Base-by-base conservation (phyloP, 2,113 vertebrate species). In the Naja naja region DNA sequence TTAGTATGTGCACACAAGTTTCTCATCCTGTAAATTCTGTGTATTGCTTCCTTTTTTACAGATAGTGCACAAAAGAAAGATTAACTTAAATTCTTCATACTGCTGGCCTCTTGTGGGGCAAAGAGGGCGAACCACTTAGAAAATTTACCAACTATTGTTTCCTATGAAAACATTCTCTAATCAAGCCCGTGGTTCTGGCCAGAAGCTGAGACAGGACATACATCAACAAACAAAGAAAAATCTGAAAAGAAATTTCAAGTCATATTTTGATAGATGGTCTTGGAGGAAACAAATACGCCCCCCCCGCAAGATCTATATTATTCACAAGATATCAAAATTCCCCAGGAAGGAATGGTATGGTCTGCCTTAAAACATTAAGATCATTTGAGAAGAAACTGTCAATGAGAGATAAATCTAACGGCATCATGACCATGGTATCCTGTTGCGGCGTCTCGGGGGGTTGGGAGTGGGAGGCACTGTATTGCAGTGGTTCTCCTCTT, bases 301-400 rank as follows among this genome's bases (percentile, higher is more conserved):
- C 3, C 52, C n/a, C 25, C 86, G 2, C 93, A 93, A 5, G 25
- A 5, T 3, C 55, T 64, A 6, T 3, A 81, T 53, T 88, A 58
- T 85, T 93, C 92, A 22, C 43, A 91, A 55, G 11, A 54, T 54
- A 94, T 74, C 1, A 89, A 64, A 81, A n/a, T 90, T 94, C 45
- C 2, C 4, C 45, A 52, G 88, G 64, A 16, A 90, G 93, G 53
- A 87, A 34, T 54, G 34, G 0, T 89, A 55, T 56, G 92, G 85
- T 91, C 87, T 93, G 86, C 85, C 87, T 55, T 54, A 27, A 88
- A 88, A 89, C 3, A 88, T 27, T 87, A 92, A 64, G n/a, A 53
- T 88, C 3, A 23, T 93, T 85, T 58, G 81, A 94, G n/a, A 87
- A 93, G 53, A 92, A 23, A 95, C 89, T 86, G 90, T 18, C 34